Evolutionary conservation across 2,888 invertebrate species (phyloP), one percentile per base, ranked within the genome.

Genomic region (Machimus atricapillus): DNA sequence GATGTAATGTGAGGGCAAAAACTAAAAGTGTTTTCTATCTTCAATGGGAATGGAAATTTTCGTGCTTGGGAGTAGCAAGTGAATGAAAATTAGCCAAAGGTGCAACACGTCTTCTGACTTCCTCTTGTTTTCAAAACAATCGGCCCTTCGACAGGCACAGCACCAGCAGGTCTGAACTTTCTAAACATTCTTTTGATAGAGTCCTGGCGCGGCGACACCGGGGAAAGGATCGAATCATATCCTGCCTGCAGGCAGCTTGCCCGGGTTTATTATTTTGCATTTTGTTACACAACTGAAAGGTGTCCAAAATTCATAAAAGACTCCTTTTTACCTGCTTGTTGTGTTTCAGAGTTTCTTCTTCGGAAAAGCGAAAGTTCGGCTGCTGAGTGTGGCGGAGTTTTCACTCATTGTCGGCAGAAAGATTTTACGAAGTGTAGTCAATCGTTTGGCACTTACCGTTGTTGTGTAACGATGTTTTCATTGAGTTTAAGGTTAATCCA

Each of bases 101-200:
- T 83, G 83, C 83, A 73, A 12, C 66, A 83, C 34, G 40, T 83
- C n/a, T 40, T 31, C 9, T n/a, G 46, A 74, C 40, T 85, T 46
- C 40, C 52, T 85, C n/a, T n/a, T 43, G 16, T 74, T 73, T 77
- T 43, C 46, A 37, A 1, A 14, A 52, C 31, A 74, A 77, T 76
- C 12, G 86, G 8, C 1, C 31, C 16, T 34, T 76, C 40, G 27
- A 52, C n/a, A 37, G 14, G 52, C 43, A 37, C 23, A 9, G 8
- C 37, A 76, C 46, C 87, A 74, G 82, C 74, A 82, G 73, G 87
- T 19, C 66, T 74, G 37, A 82, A 87, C 87, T 87, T 87, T 87
- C 87, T 34, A 87, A 87, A 82, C n/a, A 43, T 46, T 46, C 73
- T 86, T 86, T 86, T 78, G 27, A 46, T 86, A 58, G 43, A 43